Percentiles rank a stretch among this genome's conserved stretches.
These are phyloP conservation scores for Agrenia bidenticulata DNA, from an alignment of 2,888 invertebrate genomes.

Conservation along the genomic window DNA sequence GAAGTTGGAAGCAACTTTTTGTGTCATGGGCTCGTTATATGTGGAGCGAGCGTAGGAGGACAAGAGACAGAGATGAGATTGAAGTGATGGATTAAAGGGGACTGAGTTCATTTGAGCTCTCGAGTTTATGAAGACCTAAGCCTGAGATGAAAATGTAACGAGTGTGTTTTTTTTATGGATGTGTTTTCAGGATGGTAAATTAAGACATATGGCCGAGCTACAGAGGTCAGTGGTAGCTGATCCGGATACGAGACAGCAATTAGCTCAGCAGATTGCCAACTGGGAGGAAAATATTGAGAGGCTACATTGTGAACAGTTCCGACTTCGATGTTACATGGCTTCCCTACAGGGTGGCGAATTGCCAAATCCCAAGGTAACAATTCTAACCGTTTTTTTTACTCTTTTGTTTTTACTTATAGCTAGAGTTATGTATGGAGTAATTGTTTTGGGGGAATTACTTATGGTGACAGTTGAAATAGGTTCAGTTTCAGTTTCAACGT, in stretches of 20 bases:
- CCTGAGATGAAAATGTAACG: too few relatives aligned
- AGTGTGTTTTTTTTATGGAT: too few relatives aligned
- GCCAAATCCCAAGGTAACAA: slow-evolving; percentile 89
- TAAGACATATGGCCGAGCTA: slow-evolving; percentile 98
- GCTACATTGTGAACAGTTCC: slow-evolving; percentile 93
- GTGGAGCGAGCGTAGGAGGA: too few relatives aligned
- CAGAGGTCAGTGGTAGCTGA: slow-evolving; percentile 96
- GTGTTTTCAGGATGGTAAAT: slow-evolving; percentile 88
- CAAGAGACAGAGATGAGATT: too few relatives aligned
- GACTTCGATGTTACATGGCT: slow-evolving; percentile 94
- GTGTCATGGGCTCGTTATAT: too few relatives aligned
- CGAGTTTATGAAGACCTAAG: too few relatives aligned
- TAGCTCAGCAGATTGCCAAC: slow-evolving; percentile 87
- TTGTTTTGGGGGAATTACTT: neutral
- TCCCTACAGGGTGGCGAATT: slow-evolving; percentile 92
- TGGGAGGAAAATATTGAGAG: slow-evolving; percentile 97
- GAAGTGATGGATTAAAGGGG: too few relatives aligned
- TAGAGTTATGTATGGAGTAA: slow-evolving; percentile 3
- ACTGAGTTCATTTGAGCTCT: too few relatives aligned
- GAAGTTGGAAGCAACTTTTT: too few relatives aligned
- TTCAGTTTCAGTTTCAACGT: too few relatives aligned
- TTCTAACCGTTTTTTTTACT: slow-evolving; percentile 56
- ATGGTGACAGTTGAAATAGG: too few relatives aligned
- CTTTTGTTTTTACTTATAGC: slow-evolving; percentile 53
- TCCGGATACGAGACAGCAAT: slow-evolving; percentile 85